Base-by-base conservation (phyloP, 2,797 vertebrate genomes). In the Diglossa cyanea region DNA sequence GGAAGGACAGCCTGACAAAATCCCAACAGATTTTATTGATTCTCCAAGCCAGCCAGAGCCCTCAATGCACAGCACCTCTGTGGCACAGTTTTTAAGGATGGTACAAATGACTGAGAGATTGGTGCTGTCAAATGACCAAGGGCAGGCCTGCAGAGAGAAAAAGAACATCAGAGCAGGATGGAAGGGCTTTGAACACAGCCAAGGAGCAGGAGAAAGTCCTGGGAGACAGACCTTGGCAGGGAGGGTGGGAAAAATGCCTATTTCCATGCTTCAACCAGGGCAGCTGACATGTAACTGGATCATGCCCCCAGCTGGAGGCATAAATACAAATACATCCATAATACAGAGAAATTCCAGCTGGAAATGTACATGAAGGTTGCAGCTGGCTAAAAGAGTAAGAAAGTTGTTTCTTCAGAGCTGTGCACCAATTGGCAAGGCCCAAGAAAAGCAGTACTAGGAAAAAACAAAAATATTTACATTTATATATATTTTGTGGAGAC, bases 101-200 rank as follows among this genome's bases (percentile, higher is more conserved):
- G 53, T 70, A 63, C 86, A 80, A 88, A 82, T 47, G 30, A 31
- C 76, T 57, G 44, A n/a, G 63, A 80, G 53, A 83, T 42, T n/a
- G 13, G 11, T 14, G 55, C 81, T 91, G 50, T 23, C 57, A 71
- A 81, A 48, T 5, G 25, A 53, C 45, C 81, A 39, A 80, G 30
- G 19, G 39, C 54, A 35, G 37, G 42, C 18, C 53, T 68, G 65
- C 39, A 42, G 61, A 57, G 45, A 39, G 30, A 39, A 50, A 55
- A 67, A 74, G 31, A 14, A 18, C n/a, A 48, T 17, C 55, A 33
- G n/a, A 7, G 76, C 48, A 35, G 61, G 45, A 55, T 47, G 68
- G 75, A 83, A 37, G 45, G 68, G 33, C n/a, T 92, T 53, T 68
- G 57, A 72, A 44, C 42, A 13, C 0, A 23, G 35, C 17, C 79